Base-by-base conservation (phyloP, 2,797 vertebrate genomes). In the Graptemys geographica region DNA sequence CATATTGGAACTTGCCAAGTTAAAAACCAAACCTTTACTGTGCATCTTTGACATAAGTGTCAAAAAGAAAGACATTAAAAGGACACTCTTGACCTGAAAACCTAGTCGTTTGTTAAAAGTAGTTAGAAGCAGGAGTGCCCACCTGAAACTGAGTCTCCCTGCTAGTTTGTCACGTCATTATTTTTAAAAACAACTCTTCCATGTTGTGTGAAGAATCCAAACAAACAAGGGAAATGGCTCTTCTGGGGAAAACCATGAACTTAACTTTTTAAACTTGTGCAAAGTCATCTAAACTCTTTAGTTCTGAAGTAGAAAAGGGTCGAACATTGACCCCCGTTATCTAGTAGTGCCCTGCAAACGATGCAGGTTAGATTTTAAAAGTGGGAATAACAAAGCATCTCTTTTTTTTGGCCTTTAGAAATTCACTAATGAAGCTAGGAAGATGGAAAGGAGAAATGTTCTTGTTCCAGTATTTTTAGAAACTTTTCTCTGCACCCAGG, bases 81-180 rank as follows among this genome's bases (percentile, higher is more conserved):
- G 84, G 59, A 90, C 21, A 27, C 21, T 86, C 81, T 47, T 88
- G 92, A 92, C 84, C 80, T 83, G 83, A 96, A 95, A 88, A 87
- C 72, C 4, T 84, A 5, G 47, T 91, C 11, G 5, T 82, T 33
- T 88, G 47, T 28, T 49, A 78, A 31, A 28, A 49, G 27, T 78
- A 78, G 21, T 27, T 76, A 44, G 12, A 16, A 49, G 49, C 44
- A 78, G 41, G 12, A 28, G 44, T 9, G n/a, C 21, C 23, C 65
- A 41, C 74, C 41, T 78, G 44, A 27, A 9, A 28, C 7, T 47
- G 44, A 41, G 19, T 72, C n/a, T 72, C 19, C 65, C n/a, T 41
- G 19, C 65, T 72, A 37, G 65, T 72, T 72, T 41, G 65, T 41
- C n/a, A 37, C 4, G 3, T 69, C 8, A 5, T 37, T 21, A n/a